A percentile compares a stretch with the other conserved stretches of the same genome.
These are phyloP conservation scores for Labia minor DNA, from an alignment of 2,888 invertebrate genomes.

Conservation along the genomic window DNA sequence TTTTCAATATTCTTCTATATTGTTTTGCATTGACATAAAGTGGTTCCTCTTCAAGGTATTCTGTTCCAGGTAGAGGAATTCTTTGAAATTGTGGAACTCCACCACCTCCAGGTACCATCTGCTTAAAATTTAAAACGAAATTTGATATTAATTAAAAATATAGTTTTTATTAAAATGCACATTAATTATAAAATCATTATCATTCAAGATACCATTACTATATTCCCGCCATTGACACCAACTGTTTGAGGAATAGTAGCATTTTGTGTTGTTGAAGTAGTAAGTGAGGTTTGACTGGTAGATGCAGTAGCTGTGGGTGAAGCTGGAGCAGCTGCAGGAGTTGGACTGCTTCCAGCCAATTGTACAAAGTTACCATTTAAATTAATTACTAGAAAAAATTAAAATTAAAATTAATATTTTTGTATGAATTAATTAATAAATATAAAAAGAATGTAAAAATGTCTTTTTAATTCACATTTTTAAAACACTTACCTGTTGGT, in stretches of 20 bases:
- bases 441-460: not conserved
- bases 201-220: constrained; percentile 56
- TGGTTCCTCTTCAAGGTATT: constrained; percentile 80
- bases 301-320: constrained; percentile 30
- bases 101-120: constrained; percentile 48
- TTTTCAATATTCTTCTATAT: constrained; percentile 88
- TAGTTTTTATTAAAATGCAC: too few relatives aligned
- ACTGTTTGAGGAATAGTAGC: constrained; percentile 41
- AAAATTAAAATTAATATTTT: constrained; percentile 13
- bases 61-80: constrained; percentile 50
- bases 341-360: constrained; percentile 40
- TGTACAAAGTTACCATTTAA: constrained; percentile 69
- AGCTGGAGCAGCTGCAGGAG: constrained; percentile 39
- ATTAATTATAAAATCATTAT: constrained; percentile 19
- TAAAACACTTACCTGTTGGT: constrained; percentile 41
- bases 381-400: constrained; percentile 49
- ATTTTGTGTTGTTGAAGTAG: constrained; percentile 33
- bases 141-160: constrained; percentile 19
- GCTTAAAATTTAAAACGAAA: constrained; percentile 26
- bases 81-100: constrained; percentile 43
- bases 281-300: constrained; percentile 24
- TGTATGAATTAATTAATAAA: not conserved
- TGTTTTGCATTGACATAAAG: constrained; percentile 98
- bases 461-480: too few relatives aligned
- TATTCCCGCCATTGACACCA: constrained; percentile 53